A percentile compares a stretch with the other conserved stretches of the same genome.
Conservation (phyloP, 2,113 vertebrate species). For the Indri indri region DNA sequence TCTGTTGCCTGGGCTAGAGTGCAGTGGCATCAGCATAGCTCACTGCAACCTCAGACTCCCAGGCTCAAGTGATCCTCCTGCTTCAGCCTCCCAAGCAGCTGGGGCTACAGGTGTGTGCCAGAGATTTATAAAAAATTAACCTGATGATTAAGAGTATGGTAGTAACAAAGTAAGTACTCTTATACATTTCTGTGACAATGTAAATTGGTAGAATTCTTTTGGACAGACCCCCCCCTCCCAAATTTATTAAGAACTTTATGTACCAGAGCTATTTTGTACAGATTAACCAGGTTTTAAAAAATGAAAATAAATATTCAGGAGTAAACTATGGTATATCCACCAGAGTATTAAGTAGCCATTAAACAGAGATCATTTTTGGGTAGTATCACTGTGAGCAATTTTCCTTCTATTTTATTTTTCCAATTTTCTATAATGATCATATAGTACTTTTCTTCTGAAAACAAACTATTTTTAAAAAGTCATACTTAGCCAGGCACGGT, state of each 20-base stretch:
- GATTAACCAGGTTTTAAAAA: not conserved
- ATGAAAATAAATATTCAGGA: constrained; percentile 22
- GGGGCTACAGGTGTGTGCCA: too few species aligned
- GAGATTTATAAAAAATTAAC: not conserved
- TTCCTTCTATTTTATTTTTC: not conserved
- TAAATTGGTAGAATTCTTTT: not conserved
- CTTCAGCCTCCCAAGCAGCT: too few species aligned
- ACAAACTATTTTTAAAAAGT: not conserved
- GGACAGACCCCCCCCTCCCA: not conserved
- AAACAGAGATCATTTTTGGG: not conserved
- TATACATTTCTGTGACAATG: not conserved
- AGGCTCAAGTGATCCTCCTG: too few species aligned
- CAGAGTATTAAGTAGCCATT: not conserved
- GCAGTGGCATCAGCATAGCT: too few species aligned
- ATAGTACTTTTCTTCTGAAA: not conserved
- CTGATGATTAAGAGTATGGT: not conserved
- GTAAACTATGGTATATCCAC: not conserved
- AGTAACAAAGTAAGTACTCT: not conserved
- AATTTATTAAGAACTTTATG: not conserved
- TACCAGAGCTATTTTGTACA: not conserved
- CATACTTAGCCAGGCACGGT: too few species aligned
- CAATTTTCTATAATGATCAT: not conserved
- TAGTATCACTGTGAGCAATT: not conserved
- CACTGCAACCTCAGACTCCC: too few species aligned
- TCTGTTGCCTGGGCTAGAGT: too few species aligned